Percentiles rank a stretch among this genome's conserved stretches.
These are phyloP conservation scores for Marisa cornuarietis DNA, from an alignment of 1,140 invertebrate species.

Conservation along the genomic window DNA sequence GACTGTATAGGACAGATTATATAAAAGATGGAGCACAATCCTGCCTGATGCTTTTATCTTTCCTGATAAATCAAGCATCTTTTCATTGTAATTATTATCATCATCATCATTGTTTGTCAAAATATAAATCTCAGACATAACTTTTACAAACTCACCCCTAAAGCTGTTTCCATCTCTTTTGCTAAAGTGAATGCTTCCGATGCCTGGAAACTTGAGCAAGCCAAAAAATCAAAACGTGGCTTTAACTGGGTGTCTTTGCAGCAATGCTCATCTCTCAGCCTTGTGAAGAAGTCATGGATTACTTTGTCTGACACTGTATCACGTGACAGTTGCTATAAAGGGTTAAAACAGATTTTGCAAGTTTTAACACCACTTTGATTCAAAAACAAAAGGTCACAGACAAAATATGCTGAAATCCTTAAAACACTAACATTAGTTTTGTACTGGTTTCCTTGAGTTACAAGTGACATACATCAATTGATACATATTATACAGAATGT, in stretches of 20 bases:
- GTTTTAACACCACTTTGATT: no score
- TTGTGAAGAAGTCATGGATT: conserved; percentile 61
- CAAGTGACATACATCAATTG: no score
- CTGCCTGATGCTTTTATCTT: no score
- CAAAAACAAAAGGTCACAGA: neutral
- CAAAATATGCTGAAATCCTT: neutral
- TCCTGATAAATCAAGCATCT: neutral
- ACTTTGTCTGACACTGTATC: conserved; percentile 47
- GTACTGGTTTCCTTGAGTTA: neutral
- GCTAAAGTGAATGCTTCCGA: conserved; percentile 50
- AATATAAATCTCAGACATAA: conserved; percentile 4
- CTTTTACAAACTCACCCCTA: conserved; percentile 46
- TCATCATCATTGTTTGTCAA: neutral
- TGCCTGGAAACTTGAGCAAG: conserved; percentile 57
- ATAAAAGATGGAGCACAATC: no score
- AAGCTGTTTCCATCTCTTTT: conserved; percentile 52
- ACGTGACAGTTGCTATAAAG: conserved; percentile 9
- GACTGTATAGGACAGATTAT: no score
- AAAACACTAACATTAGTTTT: conserved; percentile 12
- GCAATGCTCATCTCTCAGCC: conserved; percentile 44
- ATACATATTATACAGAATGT: no score
- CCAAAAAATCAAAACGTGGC: conserved; percentile 64
- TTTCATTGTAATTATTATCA: neutral
- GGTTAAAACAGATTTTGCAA: neutral
- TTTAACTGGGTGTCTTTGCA: conserved; percentile 43